These are phyloP conservation scores for Halichondria panicea DNA, from an alignment of 37 sponge, comb jelly and placozoan genomes.

Conservation along the genomic window DNA sequence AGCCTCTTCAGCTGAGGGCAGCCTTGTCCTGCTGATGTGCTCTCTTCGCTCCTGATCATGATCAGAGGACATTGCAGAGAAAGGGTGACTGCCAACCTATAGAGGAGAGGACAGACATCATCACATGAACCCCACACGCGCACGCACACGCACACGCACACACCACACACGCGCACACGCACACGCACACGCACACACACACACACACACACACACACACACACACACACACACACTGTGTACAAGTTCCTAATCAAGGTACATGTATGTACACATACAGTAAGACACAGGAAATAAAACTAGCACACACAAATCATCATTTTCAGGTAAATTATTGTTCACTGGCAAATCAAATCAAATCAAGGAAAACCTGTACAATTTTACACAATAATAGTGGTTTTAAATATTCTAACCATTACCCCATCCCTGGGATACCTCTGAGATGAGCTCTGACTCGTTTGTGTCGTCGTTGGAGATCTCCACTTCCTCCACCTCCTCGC, in stretches of 20 bases:
- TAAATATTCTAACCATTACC: too few species aligned
- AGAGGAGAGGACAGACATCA: too few species aligned
- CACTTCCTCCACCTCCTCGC: conserved; percentile 5
- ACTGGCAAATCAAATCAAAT: too few species aligned
- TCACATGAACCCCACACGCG: background rate
- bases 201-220: background rate
- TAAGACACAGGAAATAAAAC: background rate
- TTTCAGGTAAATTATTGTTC: too few species aligned
- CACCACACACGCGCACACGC: background rate
- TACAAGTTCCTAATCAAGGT: background rate
- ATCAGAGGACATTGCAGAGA: conserved; percentile 70
- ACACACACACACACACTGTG: background rate
- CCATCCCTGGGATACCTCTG: too few species aligned
- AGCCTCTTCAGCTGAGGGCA: conserved; percentile 36
- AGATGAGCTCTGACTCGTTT: too few species aligned
- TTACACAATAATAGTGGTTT: too few species aligned
- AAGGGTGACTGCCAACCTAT: conserved; percentile 65
- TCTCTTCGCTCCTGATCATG: conserved; percentile 69
- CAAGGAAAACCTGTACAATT: too few species aligned
- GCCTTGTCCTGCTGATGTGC: conserved; percentile 26
- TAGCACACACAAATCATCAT: too few species aligned
- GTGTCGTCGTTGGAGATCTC: too few species aligned
- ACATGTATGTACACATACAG: background rate
- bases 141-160: background rate
- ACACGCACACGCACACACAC: conserved; percentile 1